Conservation (phyloP, 1,140 invertebrate species). For the Lepidurus apus region DNA sequence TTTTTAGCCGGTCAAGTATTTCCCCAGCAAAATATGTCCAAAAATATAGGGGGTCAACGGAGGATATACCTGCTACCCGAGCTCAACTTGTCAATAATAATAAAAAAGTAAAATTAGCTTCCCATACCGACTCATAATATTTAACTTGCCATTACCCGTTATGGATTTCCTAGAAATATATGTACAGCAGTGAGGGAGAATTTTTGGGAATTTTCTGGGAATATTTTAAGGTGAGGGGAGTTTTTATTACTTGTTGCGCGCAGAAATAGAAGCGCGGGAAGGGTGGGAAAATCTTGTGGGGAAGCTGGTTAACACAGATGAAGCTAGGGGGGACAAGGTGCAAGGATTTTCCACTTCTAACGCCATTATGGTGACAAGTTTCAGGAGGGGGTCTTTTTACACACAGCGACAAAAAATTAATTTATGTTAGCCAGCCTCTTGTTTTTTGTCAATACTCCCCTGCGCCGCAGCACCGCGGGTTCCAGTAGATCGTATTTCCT, state of each 20-base stretch:
- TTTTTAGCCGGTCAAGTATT: neutral
- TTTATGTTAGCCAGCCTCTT: conserved; percentile 11
- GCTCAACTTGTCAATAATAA: neutral
- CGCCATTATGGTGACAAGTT: conserved; percentile 10
- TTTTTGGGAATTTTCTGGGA: too few species aligned
- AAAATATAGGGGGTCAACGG: neutral
- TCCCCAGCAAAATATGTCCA: neutral
- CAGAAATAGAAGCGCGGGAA: neutral
- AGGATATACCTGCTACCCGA: neutral
- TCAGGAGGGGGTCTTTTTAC: neutral
- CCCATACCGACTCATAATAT: neutral
- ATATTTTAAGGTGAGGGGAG: too few species aligned
- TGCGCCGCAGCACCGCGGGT: neutral
- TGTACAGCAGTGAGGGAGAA: too few species aligned
- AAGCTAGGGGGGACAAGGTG: neutral
- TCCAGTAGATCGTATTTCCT: too few species aligned
- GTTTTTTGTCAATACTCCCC: neutral
- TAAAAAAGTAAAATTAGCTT: neutral
- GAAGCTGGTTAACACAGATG: conserved; percentile 2
- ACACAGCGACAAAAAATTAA: conserved; percentile 2
- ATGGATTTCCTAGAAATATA: neutral
- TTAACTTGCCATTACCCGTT: neutral
- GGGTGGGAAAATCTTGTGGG: neutral
- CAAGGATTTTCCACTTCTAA: conserved; percentile 13
- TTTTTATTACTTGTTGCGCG: too few species aligned